phyloP scores from a whole-genome alignment of 2,888 invertebrate species.

The Tuberolachnus salignus region DNA sequence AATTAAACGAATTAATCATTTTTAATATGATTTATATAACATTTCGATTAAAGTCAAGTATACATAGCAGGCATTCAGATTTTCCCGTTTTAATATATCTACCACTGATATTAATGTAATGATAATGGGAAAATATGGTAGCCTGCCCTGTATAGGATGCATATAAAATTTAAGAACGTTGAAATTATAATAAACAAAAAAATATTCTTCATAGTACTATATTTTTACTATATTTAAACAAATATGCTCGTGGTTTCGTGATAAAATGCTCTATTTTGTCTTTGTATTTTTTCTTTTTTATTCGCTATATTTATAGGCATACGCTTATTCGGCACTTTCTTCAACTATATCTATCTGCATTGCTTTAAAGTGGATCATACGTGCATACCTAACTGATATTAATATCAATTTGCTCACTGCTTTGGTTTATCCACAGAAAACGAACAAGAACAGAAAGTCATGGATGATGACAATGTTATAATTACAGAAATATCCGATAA shows the following conservation, averaged over 20 bases:
- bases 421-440: slow-evolving; percentile 54
- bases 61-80: background rate
- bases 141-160: background rate
- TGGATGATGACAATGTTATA: slow-evolving; percentile 59
- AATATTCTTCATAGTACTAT: background rate
- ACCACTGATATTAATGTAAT: background rate
- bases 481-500: slow-evolving; percentile 61
- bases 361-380: background rate
- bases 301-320: background rate
- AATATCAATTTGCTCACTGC: slow-evolving; percentile 9
- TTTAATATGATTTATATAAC: too few species aligned
- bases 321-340: slow-evolving; percentile 32
- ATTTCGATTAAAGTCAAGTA: background rate
- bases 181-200: background rate
- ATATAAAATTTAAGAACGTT: background rate
- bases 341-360: slow-evolving; percentile 19
- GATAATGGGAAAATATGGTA: background rate
- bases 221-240: background rate
- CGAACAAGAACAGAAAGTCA: slow-evolving; percentile 22
- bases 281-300: slow-evolving; percentile 8
- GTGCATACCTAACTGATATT: background rate
- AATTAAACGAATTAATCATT: too few species aligned
- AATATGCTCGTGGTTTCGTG: slow-evolving; percentile 26
- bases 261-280: slow-evolving; percentile 19
- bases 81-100: too few species aligned